Evolutionary conservation across 2,888 invertebrate genomes (phyloP).

Genomic region (Nematopogon swammerdamellus): DNA sequence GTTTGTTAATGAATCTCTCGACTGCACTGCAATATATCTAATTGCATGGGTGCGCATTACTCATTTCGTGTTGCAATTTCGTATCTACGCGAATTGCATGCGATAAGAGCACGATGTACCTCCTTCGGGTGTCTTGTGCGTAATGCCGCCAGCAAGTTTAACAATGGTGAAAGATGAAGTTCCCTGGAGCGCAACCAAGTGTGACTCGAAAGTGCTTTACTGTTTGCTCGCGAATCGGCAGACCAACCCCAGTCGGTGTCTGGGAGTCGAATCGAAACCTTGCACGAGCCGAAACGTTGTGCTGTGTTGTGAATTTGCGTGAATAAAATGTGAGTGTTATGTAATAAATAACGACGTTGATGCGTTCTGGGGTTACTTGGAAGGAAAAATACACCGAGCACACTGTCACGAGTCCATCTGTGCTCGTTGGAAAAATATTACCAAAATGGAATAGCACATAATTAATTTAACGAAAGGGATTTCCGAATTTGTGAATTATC

Average conservation of each 20-base stretch:
- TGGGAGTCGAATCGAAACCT: no score
- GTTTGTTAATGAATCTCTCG: no score
- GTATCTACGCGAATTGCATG: background rate
- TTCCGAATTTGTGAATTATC: no score
- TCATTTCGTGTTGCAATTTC: background rate
- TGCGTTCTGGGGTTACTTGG: no score
- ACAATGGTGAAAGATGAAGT: conserved; percentile 57
- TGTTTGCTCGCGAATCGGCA: conserved; percentile 49
- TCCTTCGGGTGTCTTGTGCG: background rate
- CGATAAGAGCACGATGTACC: background rate
- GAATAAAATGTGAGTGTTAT: background rate
- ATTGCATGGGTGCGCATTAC: background rate
- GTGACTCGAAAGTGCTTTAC: conserved; percentile 54
- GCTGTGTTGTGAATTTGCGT: background rate
- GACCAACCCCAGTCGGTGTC: conserved; percentile 39
- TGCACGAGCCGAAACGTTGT: no score
- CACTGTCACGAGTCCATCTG: no score
- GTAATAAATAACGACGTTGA: no score
- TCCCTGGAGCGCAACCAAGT: conserved; percentile 54
- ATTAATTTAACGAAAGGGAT: no score
- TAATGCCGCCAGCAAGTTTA: conserved; percentile 33
- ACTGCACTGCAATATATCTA: no score
- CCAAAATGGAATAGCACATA: no score
- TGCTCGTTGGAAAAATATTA: no score
- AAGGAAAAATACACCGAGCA: no score